Evolutionary conservation across 2,113 vertebrate genomes (phyloP), one percentile per base, ranked within the genome.

Genomic region (Bubalus kerabau): DNA sequence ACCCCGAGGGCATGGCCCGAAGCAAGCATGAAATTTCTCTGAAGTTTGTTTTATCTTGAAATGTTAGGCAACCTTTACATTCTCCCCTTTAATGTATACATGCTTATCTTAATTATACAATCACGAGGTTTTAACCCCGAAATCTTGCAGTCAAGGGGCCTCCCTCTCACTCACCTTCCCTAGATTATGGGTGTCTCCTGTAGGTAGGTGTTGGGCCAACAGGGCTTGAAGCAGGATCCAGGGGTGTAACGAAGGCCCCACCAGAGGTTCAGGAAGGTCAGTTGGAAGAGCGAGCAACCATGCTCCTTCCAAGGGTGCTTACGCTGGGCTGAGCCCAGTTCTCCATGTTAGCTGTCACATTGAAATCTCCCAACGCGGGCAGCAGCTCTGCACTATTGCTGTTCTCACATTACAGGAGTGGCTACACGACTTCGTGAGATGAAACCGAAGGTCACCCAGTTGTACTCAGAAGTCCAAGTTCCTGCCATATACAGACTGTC

Each of bases 21-120:
- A 97, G 95, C 88, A 86, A 91, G 43, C 24, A 46, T 5, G 67
- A 60, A 17, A 94, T 88, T 95, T 98, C 95, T 93, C 92, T 88
- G 43, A 90, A 94, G 85, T 60, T 57, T 74, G 80, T 96, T 97
- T 97, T 97, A 97, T 97, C 97, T 97, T 92, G 82, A 91, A 97
- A 94, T 26, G 60, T 88, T 76, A 86, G 93, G 88, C 91, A 97
- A 83, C 84, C 40, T 94, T 91, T 76, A 71, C 74, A 28, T 86
- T 82, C 81, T 84, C 82, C 85, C 24, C 85, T 80, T 76, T 71
- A 57, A 85, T 67, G 60, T 81, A 60, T 17, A 89, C 21, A 36
- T 2, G 60, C 86, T 93, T 96, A 60, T 95, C 95, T 97, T 80
- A 57, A 95, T 91, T 89, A 91, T 46, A 59, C 54, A 57, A 87